A percentile compares a stretch with the other conserved stretches of the same genome.
These are phyloP conservation scores for Actenoides hombroni DNA, from an alignment of 2,113 vertebrate genomes.

Conservation along the genomic window DNA sequence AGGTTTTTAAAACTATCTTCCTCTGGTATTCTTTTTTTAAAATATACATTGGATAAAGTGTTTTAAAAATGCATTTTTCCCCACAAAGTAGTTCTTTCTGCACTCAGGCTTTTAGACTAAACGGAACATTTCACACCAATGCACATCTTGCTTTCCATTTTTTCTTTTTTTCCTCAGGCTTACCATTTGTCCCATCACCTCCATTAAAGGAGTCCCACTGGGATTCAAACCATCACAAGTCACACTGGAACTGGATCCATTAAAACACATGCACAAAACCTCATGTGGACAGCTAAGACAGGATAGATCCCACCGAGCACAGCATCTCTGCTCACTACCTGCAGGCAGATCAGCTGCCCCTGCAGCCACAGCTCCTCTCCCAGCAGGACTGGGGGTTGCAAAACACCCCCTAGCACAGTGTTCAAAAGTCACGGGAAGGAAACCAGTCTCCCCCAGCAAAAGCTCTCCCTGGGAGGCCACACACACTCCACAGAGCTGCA, in stretches of 20 bases:
- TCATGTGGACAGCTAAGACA: neutral
- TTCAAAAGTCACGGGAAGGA: neutral
- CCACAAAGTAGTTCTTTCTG: neutral
- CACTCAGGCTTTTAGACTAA: neutral
- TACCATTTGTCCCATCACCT: neutral
- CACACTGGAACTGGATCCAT: neutral
- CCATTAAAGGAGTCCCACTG: neutral
- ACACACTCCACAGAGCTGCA: neutral
- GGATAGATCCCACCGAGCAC: rapidly evolving
- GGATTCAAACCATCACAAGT: neutral
- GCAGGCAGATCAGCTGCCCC: neutral
- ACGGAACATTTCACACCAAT: neutral
- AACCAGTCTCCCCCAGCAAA: neutral
- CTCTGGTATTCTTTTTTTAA: neutral
- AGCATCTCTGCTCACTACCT: neutral
- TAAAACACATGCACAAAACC: neutral
- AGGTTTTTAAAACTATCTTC: neutral
- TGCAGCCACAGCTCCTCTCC: neutral
- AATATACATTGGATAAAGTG: neutral
- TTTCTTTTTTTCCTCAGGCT: neutral
- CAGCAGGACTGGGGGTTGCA: neutral
- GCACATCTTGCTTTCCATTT: neutral
- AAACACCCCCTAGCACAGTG: neutral
- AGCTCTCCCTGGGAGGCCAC: neutral
- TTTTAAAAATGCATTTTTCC: neutral